phyloP scores from a whole-genome alignment of 2,888 invertebrate genomes.

The Pachymerium ferrugineum region DNA sequence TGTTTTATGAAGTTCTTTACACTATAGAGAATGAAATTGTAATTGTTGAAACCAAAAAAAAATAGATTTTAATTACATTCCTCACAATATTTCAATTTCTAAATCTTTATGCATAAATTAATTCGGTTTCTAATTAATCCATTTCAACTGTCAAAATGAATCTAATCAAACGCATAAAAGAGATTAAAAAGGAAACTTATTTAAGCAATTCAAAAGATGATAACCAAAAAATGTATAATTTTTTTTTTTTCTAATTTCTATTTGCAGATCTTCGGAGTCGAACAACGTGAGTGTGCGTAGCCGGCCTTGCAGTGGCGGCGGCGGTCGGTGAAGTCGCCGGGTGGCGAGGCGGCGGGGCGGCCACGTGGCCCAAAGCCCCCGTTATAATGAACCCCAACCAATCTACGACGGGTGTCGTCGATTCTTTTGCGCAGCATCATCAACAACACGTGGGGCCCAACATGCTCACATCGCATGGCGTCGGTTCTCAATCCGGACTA shows the following conservation, averaged over 20 bases:
- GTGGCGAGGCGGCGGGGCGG: slow-evolving; percentile 30
- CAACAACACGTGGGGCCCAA: slow-evolving; percentile 9
- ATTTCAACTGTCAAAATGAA: too few relatives aligned
- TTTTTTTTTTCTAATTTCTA: too few relatives aligned
- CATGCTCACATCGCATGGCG: slow-evolving; percentile 29
- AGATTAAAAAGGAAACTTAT: too few relatives aligned
- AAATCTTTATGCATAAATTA: too few relatives aligned
- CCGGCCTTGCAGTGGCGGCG: slow-evolving; percentile 30
- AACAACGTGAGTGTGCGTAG: neutral
- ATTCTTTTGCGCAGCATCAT: neutral
- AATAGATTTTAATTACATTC: too few relatives aligned
- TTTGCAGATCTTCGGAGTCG: neutral
- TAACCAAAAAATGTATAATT: too few relatives aligned
- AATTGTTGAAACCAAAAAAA: neutral
- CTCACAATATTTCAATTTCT: too few relatives aligned
- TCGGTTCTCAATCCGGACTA: neutral
- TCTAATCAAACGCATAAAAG: too few relatives aligned
- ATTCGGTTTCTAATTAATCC: too few relatives aligned
- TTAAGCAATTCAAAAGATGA: too few relatives aligned
- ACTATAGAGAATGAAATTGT: neutral
- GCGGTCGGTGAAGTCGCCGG: slow-evolving; percentile 29
- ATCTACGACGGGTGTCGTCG: neutral
- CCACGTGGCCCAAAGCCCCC: neutral
- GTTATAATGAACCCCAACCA: slow-evolving; percentile 28
- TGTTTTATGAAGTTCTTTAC: neutral